These are phyloP conservation scores for Antheraea mylitta DNA, from an alignment of 1,140 invertebrate genomes.

Conservation along the genomic window DNA sequence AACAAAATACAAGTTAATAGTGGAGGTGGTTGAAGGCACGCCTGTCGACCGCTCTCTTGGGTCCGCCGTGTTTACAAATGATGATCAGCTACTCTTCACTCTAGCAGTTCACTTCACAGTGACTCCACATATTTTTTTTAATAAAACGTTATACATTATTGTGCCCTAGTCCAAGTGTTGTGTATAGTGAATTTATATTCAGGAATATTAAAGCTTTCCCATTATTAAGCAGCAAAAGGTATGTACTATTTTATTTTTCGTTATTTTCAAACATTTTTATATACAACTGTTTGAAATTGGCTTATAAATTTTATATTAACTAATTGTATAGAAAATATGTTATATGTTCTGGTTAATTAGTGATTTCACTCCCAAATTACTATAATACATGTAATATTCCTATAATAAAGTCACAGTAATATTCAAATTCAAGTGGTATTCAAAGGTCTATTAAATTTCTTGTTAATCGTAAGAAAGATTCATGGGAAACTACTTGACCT, in stretches of 20 bases:
- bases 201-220: neutral
- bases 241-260: neutral
- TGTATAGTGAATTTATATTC: neutral
- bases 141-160: neutral
- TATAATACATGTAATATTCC: too few relatives aligned
- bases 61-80: constrained; percentile 14
- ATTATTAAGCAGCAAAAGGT: neutral
- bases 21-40: constrained; percentile 8
- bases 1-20: constrained; percentile 9
- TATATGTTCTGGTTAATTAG: too few relatives aligned
- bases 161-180: neutral
- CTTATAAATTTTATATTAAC: neutral
- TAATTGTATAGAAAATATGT: too few relatives aligned
- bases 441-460: neutral
- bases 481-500: neutral
- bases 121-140: neutral
- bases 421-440: neutral
- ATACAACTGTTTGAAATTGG: neutral
- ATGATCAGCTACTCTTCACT: constrained; percentile 8
- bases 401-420: neutral
- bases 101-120: constrained; percentile 10
- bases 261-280: neutral
- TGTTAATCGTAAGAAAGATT: neutral
- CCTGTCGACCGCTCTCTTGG: constrained; percentile 20
- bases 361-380: too few relatives aligned